Evolutionary conservation across 2,797 vertebrate genomes (phyloP), one percentile per base, ranked within the genome.

Genomic region (Mus minutoides): DNA sequence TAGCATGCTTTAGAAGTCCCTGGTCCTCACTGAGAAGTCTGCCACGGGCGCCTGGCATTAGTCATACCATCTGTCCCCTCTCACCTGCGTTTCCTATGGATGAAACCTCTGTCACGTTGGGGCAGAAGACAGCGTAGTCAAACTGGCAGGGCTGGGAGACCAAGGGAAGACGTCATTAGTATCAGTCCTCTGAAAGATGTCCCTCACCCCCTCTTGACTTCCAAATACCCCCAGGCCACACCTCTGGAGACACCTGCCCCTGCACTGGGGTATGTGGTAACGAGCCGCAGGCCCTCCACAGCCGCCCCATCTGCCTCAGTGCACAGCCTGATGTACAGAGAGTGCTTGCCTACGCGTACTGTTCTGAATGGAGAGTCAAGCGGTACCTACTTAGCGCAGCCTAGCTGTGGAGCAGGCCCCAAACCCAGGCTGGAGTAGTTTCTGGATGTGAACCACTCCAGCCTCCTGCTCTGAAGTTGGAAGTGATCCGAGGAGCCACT

Each of bases 51-150:
- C 58, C 31, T 5, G 0, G 60, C 29, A 22, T 84, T 29, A 21
- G 60, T 5, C 31, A 34, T 4, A 19, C 29, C 0, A 0, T 37
- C 14, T 17, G n/a, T 11, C 78, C 62, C 8, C 22, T 34, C 99
- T 98, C 60, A 99, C 99, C 99, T 96, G 99, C 99, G 0, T 98
- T 99, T 94, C 97, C 98, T 0, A 97, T 95, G 22, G 98, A 92
- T 0, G 99, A 98, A 54, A 99, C 97, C 85, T 99, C 99, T 0
- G 98, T 99, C 98, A 99, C 99, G 97, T 99, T 99, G 9, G 99
- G 99, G 97, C 99, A 99, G 98, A 99, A 99, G 69, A 99, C 98
- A 0, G 99, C 99, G 1, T 99, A 99, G 98, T 99, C 99, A 62
- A 99, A 99, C 56, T 99, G 99, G 97, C 99, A 99, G 10, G 99